These are phyloP conservation scores for Pomatostomus ruficeps DNA, from an alignment of 2,113 vertebrate species.

Conservation along the genomic window DNA sequence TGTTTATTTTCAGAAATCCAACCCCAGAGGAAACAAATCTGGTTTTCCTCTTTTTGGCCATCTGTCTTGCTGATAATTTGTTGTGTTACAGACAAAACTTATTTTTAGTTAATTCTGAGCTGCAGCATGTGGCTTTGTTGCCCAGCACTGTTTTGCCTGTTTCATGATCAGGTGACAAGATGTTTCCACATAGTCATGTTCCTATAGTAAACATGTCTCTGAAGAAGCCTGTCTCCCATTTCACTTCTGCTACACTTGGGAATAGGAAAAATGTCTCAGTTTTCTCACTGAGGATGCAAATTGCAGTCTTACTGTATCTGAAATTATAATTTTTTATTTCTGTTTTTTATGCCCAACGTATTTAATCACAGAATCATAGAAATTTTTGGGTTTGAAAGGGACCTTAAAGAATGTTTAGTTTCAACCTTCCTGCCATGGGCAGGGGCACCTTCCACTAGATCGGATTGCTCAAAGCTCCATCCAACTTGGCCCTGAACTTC, in stretches of 20 bases:
- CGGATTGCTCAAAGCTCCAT: not conserved
- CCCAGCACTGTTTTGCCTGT: not conserved
- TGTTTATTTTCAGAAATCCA: slow-evolving; percentile 30
- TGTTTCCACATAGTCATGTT: not conserved
- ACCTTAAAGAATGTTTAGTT: not conserved
- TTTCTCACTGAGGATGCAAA: not conserved
- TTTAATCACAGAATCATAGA: not conserved
- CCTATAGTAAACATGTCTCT: not conserved
- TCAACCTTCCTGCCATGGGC: not conserved
- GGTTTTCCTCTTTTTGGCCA: not conserved
- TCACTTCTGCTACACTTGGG: not conserved
- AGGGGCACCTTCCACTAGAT: not conserved
- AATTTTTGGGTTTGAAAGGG: not conserved
- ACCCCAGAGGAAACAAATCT: slow-evolving; percentile 5
- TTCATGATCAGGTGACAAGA: not conserved
- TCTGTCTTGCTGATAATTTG: slow-evolving; percentile 25
- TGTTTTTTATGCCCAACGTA: not conserved
- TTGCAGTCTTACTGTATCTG: not conserved
- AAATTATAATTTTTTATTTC: not conserved
- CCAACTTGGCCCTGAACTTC: not conserved
- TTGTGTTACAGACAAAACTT: not conserved
- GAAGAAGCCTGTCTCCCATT: not conserved
- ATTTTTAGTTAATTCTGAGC: slow-evolving; percentile 16
- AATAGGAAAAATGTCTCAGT: not conserved
- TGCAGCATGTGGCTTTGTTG: not conserved